These are phyloP conservation scores for Meta bourneti DNA, from an alignment of 2,888 invertebrate species.

Conservation along the genomic window DNA sequence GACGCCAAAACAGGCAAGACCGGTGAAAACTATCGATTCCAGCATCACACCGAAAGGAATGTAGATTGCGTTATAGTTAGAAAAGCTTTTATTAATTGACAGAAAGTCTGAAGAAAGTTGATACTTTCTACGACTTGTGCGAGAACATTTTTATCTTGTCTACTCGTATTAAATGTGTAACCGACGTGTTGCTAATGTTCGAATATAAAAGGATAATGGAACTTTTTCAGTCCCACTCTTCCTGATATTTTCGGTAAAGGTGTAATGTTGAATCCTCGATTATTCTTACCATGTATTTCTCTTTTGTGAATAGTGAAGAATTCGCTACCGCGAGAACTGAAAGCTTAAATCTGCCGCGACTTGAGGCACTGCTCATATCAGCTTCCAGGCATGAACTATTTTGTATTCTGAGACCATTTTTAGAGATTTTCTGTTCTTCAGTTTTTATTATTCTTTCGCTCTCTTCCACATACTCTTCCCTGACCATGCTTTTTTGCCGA, in stretches of 20 bases:
- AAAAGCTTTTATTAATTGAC: conserved; percentile 12
- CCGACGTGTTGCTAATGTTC: conserved; percentile 2
- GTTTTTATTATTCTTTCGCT: conserved; percentile 30
- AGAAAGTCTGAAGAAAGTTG: background rate
- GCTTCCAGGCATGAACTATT: conserved; percentile 59
- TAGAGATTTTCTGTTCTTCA: conserved; percentile 40
- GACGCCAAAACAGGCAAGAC: background rate
- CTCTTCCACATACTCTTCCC: background rate
- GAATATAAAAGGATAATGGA: conserved; percentile 2
- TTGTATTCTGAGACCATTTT: conserved; percentile 54
- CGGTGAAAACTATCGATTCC: conserved; percentile 1
- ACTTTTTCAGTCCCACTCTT: conserved; percentile 26
- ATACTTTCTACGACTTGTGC: background rate
- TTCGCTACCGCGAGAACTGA: background rate
- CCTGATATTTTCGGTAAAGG: conserved; percentile 21
- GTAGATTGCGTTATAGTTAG: background rate
- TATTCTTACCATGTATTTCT: conserved; percentile 33
- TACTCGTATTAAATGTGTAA: conserved; percentile 21
- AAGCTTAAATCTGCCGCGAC: conserved; percentile 50
- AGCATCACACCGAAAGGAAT: background rate
- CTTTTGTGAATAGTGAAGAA: conserved; percentile 13
- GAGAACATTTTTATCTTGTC: background rate
- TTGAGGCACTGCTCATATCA: conserved; percentile 41
- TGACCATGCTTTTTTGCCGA: conserved; percentile 18
- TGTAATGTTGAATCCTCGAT: conserved; percentile 43